These are phyloP conservation scores for Ennomos fuscantarius DNA, from an alignment of 2,888 invertebrate genomes.

Conservation along the genomic window DNA sequence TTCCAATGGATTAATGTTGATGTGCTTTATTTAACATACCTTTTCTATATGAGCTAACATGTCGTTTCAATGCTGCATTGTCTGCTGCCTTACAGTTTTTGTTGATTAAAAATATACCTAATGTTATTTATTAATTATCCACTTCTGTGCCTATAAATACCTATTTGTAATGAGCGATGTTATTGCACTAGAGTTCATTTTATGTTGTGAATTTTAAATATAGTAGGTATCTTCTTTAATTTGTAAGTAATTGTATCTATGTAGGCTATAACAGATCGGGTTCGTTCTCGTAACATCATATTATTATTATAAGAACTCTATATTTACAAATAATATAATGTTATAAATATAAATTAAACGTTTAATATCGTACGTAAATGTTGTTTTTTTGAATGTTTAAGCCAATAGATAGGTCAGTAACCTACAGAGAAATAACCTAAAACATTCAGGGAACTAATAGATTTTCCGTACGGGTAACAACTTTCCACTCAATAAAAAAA, in stretches of 20 bases:
- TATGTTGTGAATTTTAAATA: slow-evolving; percentile 72
- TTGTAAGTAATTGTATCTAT: slow-evolving; percentile 61
- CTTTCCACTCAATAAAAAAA: no score
- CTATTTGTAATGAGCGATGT: slow-evolving; percentile 58
- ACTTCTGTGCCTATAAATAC: slow-evolving; percentile 79
- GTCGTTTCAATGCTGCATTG: slow-evolving; percentile 14
- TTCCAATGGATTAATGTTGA: slow-evolving; percentile 30
- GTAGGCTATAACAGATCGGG: slow-evolving; percentile 75
- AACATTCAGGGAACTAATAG: no score
- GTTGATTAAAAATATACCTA: slow-evolving; percentile 52
- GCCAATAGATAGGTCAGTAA: no score
- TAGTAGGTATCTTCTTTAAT: slow-evolving; percentile 60
- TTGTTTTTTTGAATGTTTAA: slow-evolving; percentile 26
- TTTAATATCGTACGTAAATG: slow-evolving; percentile 64
- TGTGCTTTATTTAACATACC: slow-evolving; percentile 22
- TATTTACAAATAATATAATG: slow-evolving; percentile 86
- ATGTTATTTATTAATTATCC: slow-evolving; percentile 74
- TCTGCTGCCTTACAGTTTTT: slow-evolving; percentile 49
- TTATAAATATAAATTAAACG: slow-evolving; percentile 84
- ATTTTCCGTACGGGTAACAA: no score
- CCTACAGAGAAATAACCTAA: no score
- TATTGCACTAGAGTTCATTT: slow-evolving; percentile 73
- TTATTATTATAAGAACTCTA: slow-evolving; percentile 80
- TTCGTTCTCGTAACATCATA: slow-evolving; percentile 78
- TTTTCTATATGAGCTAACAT: slow-evolving; percentile 10